Evolutionary conservation across 2,113 vertebrate genomes (phyloP), one percentile per base, ranked within the genome.

Genomic region (Bubo bubo): DNA sequence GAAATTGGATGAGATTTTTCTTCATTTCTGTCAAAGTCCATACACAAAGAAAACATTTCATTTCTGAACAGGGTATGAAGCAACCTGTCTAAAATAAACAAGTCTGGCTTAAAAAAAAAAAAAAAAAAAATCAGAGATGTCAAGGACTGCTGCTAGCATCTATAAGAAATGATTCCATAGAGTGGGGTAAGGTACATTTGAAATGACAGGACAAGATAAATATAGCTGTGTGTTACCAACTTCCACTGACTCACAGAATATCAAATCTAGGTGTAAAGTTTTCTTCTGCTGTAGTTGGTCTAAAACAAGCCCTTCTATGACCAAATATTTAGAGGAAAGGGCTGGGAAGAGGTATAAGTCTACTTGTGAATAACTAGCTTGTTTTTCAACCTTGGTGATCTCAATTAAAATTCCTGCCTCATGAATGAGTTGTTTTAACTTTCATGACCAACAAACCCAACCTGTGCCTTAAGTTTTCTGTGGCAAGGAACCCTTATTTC

Each of bases 141-240:
- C 82, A 96, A 93, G 79, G 59, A 80, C 55, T 86, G 79, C 67
- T 93, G 66, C 87, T 92, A 91, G 59, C 37, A 67, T 70, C 94
- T 71, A 50, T 91, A 96, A 94, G 94, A 93, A 94, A 93, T 91
- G 53, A 92, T 74, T 92, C 86, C 47, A 81, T 34, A 81, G 47
- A 55, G 59, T 39, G 39, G 39, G 52, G 67, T 53, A 81, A 97
- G 66, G 79, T 72, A 96, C 70, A 95, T 95, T 87, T 94, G 85
- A 97, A 92, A 88, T 9, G 92, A 96, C 95, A 97, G 88, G 94
- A 96, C 81, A 95, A 97, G 96, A 97, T 95, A 97, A 96, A 97
- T 96, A 95, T 87, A 91, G 73, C 56, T 86, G 55, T 37, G 80
- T 71, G 79, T 52, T 91, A 94, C 87, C 85, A 94, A 34, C 76